These are phyloP conservation scores for Nebria brevicollis DNA, from an alignment of 2,888 invertebrate species.

Conservation along the genomic window DNA sequence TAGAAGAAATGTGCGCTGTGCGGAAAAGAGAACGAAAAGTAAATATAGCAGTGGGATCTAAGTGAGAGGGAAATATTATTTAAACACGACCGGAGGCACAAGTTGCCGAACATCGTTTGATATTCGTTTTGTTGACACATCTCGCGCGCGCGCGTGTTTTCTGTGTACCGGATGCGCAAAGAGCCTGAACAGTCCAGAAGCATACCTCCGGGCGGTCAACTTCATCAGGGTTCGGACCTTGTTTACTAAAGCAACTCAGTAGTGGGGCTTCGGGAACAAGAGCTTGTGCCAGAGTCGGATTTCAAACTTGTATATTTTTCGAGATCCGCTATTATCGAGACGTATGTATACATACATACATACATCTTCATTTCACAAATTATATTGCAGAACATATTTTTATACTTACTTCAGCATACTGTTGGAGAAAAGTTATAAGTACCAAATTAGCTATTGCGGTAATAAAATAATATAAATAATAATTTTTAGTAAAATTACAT, in stretches of 20 bases:
- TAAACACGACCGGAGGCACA: constrained; percentile 26
- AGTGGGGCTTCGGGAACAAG: background rate
- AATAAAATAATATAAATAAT: no score
- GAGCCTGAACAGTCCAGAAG: constrained; percentile 9
- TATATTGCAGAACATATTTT: no score
- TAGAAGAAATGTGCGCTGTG: background rate
- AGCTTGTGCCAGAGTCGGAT: background rate
- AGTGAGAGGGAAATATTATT: constrained; percentile 23
- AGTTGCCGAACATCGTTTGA: constrained; percentile 44
- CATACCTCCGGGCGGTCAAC: constrained; percentile 42
- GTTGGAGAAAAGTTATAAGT: no score
- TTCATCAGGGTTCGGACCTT: constrained; percentile 40
- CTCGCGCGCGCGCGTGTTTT: background rate
- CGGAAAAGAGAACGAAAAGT: background rate
- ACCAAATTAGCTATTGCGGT: no score
- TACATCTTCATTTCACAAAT: no score
- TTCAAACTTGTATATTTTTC: background rate
- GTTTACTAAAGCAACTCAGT: constrained; percentile 25
- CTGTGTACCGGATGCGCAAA: constrained; percentile 33
- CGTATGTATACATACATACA: no score
- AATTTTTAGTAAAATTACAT: no score
- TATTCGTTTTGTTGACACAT: constrained; percentile 44
- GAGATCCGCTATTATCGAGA: no score
- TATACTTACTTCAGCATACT: no score
- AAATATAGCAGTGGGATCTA: background rate